phyloP scores from a whole-genome alignment of 2,797 vertebrate genomes.

The Margarornis squamiger region DNA sequence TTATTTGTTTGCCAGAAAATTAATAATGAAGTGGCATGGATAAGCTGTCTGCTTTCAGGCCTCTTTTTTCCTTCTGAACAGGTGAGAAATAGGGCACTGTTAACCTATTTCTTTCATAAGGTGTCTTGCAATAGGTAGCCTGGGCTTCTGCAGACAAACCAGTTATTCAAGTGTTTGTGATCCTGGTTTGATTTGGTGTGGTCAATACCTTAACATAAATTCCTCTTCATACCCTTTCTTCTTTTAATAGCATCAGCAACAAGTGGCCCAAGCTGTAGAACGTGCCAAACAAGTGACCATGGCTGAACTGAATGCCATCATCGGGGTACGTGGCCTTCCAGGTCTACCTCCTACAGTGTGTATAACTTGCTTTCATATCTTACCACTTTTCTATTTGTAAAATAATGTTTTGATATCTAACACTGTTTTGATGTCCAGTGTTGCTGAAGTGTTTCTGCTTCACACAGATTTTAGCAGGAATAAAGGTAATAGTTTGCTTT shows the following conservation, averaged over 20 bases:
- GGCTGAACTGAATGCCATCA: slow-evolving; percentile 96
- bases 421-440: background rate
- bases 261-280: slow-evolving; percentile 96
- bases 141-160: background rate
- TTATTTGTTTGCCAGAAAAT: background rate
- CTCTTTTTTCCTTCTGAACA: background rate
- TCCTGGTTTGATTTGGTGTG: background rate
- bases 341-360: slow-evolving; percentile 95
- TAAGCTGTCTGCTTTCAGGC: background rate
- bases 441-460: background rate
- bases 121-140: background rate
- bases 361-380: slow-evolving; percentile 85
- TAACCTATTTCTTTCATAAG: background rate
- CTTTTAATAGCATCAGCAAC: slow-evolving; percentile 90
- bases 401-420: slow-evolving; percentile 20
- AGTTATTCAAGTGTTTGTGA: background rate
- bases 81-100: background rate
- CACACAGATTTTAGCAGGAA: background rate
- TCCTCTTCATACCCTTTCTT: background rate
- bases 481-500: background rate
- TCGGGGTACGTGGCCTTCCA: slow-evolving; percentile 97
- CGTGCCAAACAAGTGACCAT: slow-evolving; percentile 98
- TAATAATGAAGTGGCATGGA: background rate
- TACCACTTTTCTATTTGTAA: slow-evolving; percentile 56
- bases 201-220: background rate